Conservation (phyloP, 1,140 invertebrate genomes). For the Bombus waltoni region DNA sequence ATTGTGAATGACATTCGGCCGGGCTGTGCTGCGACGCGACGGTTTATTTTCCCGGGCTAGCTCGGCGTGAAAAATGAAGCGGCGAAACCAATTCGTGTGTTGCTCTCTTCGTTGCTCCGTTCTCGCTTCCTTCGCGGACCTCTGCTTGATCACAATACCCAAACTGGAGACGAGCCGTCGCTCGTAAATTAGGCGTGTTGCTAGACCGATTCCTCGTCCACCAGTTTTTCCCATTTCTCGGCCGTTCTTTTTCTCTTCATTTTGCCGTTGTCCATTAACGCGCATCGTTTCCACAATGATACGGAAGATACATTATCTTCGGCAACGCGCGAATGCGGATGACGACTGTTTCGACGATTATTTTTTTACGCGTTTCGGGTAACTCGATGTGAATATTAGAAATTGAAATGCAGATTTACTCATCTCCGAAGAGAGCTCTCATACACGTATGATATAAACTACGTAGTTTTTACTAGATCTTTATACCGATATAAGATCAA, state of each 20-base stretch:
- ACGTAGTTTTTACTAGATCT: too few relatives aligned
- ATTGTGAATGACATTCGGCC: slow-evolving; percentile 53
- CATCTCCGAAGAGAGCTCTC: not conserved
- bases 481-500: too few relatives aligned
- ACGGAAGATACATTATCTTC: not conserved
- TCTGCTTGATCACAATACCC: slow-evolving; percentile 44
- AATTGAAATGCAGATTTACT: not conserved
- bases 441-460: too few relatives aligned
- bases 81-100: slow-evolving; percentile 64
- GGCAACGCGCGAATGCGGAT: not conserved
- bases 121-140: slow-evolving; percentile 15
- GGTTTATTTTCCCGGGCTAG: slow-evolving; percentile 60
- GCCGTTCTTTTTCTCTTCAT: not conserved
- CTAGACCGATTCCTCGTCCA: not conserved
- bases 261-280: not conserved
- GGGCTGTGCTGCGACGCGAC: slow-evolving; percentile 32
- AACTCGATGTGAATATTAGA: not conserved
- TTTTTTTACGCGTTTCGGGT: not conserved
- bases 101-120: slow-evolving; percentile 42
- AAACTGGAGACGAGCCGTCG: slow-evolving; percentile 42
- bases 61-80: slow-evolving; percentile 68
- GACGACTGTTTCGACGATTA: not conserved
- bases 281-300: not conserved
- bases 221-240: not conserved
- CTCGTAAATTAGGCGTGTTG: slow-evolving; percentile 36